Base-by-base conservation (phyloP, 1,140 invertebrate species). In the Gryon sp. region DNA sequence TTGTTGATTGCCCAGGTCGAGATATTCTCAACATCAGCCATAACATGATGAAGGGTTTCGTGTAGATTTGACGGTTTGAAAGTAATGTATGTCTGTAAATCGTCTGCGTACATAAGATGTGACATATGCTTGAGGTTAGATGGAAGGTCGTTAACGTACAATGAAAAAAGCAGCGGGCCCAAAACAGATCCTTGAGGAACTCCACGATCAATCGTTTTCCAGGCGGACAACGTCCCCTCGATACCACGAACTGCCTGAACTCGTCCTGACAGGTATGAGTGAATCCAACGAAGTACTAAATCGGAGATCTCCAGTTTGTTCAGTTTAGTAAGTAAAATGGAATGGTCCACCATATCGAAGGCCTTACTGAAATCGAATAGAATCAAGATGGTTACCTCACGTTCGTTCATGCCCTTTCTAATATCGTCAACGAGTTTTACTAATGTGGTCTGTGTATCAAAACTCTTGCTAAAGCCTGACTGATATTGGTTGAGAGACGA, bases 291-390 rank as follows among this genome's bases (percentile, higher is more conserved):
- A 0, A 48, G 14, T 4, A 18, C 45, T 1, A 26, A 9, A 22
- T 52, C 22, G 2, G 45, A 30, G 12, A 32, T 1, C 2, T 22
- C 16, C 15, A 48, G 12, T 1, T 18, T 3, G 18, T 2, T 5
- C n/a, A 52, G n/a, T n/a, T 52, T 52, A 1, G 11, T 2, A 2
- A 52, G 9, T 2, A 52, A 8, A 0, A 52, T 2, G 1, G 19
- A 0, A 14, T 36, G n/a, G 11, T 52, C 18, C 34, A 52, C 30
- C 2, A 12, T 16, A 8, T 52, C 46, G 7, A 52, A 52, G 2
- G 46, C 46, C n/a, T 36, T 52, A 8, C 46, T 50, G 9, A 32
- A 50, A 32, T 50, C 20, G 11, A 43, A 43, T 6, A 43, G 18
- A 2, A 22, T 11, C 6, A 45, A 5, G 3, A 45, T 9, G 1